Conservation (phyloP, 2,797 vertebrate species). For the Cossypha polioptera region DNA sequence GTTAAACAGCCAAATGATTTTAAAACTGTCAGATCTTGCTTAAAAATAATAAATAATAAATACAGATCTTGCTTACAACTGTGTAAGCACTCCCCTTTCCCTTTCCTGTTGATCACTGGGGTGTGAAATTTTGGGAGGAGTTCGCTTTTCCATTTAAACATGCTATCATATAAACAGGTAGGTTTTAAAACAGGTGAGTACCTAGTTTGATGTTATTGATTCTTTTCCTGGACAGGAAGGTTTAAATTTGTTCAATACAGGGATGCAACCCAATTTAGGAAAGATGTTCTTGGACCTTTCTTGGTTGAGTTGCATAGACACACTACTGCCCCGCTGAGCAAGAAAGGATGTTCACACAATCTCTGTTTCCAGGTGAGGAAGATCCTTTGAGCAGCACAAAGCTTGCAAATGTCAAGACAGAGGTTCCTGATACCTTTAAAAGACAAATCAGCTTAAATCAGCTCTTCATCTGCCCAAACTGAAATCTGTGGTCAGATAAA, state of each 20-base stretch:
- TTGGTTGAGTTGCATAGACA: background rate
- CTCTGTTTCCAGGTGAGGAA: background rate
- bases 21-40: background rate
- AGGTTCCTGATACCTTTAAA: background rate
- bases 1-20: background rate
- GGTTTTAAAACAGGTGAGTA: background rate
- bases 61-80: background rate
- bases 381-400: background rate
- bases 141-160: background rate
- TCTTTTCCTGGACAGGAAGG: background rate
- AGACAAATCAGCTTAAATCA: background rate
- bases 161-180: background rate
- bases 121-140: background rate
- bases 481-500: background rate
- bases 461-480: background rate
- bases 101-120: background rate
- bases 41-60: background rate
- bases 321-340: accelerated
- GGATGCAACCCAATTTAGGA: background rate
- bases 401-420: background rate
- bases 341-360: background rate
- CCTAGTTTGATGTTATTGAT: background rate
- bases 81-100: background rate
- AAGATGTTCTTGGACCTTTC: background rate
- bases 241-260: background rate